A percentile compares a stretch with the other conserved stretches of the same genome.
phyloP scores from a whole-genome alignment of 2,797 vertebrate species.

The Luscinia luscinia region DNA sequence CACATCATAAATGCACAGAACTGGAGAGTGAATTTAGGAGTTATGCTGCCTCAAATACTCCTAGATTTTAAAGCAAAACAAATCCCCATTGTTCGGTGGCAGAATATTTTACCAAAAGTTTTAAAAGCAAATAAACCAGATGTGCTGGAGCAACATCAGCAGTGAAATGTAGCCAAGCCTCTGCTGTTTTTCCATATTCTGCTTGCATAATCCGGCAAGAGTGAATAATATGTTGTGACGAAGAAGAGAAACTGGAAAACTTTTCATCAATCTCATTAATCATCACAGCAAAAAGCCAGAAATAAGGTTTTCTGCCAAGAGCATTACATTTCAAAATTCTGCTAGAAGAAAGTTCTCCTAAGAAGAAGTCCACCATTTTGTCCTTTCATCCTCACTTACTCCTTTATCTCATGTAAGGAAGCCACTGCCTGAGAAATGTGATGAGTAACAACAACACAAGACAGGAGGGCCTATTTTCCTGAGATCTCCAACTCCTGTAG shows the following conservation, averaged over 20 bases:
- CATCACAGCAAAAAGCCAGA: not conserved
- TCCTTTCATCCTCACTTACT: not conserved
- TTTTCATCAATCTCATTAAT: not conserved
- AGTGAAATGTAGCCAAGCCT: not conserved
- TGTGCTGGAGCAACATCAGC: not conserved
- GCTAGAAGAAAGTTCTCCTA: not conserved
- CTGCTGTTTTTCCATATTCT: not conserved
- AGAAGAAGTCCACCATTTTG: not conserved
- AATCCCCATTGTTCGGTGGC: not conserved
- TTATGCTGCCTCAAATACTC: not conserved
- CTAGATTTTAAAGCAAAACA: not conserved
- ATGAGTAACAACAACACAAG: not conserved
- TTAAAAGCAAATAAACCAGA: not conserved
- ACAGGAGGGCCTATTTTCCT: not conserved
- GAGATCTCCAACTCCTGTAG: not conserved
- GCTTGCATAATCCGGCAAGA: not conserved
- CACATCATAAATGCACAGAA: not conserved
- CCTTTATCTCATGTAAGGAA: rapidly evolving
- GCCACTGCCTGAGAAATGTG: not conserved
- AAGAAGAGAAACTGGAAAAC: not conserved
- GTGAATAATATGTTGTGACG: not conserved
- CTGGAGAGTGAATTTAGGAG: not conserved
- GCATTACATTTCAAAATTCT: not conserved
- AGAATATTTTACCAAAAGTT: not conserved
- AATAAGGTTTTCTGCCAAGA: not conserved